Conservation (phyloP, 37 sponge, comb jelly and placozoan species). For the Chondrosia reniformis region DNA sequence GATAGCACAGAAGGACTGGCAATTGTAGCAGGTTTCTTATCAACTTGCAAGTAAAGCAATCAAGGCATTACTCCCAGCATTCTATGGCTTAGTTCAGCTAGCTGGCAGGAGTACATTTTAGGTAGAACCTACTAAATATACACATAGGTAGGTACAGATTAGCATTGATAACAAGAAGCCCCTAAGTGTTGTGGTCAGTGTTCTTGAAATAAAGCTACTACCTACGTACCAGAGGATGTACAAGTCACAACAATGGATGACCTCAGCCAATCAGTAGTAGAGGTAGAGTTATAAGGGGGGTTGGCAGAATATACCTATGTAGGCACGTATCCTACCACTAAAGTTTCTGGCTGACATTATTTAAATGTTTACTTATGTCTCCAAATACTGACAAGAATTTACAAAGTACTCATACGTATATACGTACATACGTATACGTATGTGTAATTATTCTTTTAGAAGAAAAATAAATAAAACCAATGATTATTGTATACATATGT, state of each 20-base stretch:
- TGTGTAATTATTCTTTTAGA: not conserved
- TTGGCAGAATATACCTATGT: not conserved
- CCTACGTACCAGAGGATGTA: not conserved
- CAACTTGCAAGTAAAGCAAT: no score
- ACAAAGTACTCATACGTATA: constrained; percentile 4
- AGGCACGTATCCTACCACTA: not conserved
- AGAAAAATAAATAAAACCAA: not conserved
- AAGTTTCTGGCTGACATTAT: not conserved
- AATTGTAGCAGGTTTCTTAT: no score
- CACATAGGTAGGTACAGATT: not conserved
- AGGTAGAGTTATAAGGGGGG: not conserved
- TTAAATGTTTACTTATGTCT: not conserved
- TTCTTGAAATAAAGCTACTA: not conserved
- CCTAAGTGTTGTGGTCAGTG: not conserved
- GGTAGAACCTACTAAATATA: not conserved
- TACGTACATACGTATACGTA: not conserved
- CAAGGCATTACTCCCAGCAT: no score
- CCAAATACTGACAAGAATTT: no score
- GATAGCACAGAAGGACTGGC: no score
- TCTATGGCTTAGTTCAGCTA: no score
- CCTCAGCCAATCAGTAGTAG: not conserved
- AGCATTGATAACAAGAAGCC: not conserved
- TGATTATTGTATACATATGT: not conserved
- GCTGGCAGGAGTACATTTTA: no score
- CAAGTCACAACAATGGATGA: not conserved